Conservation (phyloP, 2,888 invertebrate genomes). For the Anarsia innoxiella region DNA sequence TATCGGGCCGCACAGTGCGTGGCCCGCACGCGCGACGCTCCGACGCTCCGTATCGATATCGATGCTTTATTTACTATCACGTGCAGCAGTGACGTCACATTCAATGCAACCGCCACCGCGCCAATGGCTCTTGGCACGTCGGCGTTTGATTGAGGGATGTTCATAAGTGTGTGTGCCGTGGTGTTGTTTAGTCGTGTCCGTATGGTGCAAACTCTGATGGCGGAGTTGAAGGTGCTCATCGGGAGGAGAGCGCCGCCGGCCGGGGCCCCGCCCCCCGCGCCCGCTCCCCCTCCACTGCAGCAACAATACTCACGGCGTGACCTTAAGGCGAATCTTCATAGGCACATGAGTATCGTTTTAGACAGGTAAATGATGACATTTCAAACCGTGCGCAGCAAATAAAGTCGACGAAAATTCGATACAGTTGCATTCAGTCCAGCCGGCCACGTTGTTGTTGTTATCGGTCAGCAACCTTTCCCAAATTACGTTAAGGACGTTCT, state of each 20-base stretch:
- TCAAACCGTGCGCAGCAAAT: no score
- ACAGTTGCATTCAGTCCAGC: no score
- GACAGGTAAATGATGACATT: slow-evolving; percentile 73
- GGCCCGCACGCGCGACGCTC: slow-evolving; percentile 61
- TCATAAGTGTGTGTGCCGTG: slow-evolving; percentile 56
- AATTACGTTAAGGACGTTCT: no score
- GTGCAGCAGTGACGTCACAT: slow-evolving; percentile 60
- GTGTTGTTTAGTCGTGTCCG: slow-evolving; percentile 61
- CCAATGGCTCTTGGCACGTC: slow-evolving; percentile 68
- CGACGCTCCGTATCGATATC: slow-evolving; percentile 59
- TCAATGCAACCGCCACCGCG: slow-evolving; percentile 58
- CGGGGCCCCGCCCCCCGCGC: slow-evolving; percentile 36
- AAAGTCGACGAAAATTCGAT: no score
- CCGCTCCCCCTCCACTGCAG: slow-evolving; percentile 30
- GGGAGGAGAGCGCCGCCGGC: slow-evolving; percentile 65
- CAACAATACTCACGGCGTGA: slow-evolving; percentile 64
- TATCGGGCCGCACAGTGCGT: slow-evolving; percentile 57
- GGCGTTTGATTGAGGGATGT: slow-evolving; percentile 50
- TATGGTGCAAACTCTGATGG: slow-evolving; percentile 72
- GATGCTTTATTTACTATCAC: slow-evolving; percentile 55
- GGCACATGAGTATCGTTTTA: slow-evolving; percentile 71
- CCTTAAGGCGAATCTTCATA: slow-evolving; percentile 68
- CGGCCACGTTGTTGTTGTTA: no score
- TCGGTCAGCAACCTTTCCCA: no score
- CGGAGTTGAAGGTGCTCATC: slow-evolving; percentile 71